Base-by-base conservation (phyloP, 2,113 vertebrate species). In the Carassius gibelio region DNA sequence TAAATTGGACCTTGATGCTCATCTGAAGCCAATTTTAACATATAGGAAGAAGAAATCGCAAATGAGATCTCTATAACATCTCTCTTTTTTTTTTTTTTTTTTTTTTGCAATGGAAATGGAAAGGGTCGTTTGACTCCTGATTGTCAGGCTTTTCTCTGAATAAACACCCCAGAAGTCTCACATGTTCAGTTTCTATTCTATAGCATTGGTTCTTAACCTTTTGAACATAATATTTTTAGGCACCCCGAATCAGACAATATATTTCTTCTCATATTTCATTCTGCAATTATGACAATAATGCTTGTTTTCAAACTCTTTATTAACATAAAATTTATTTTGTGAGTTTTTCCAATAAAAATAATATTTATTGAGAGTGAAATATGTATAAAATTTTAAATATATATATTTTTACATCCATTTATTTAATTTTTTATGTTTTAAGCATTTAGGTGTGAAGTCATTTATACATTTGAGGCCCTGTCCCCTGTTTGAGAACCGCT, bases 1-100 rank as follows among this genome's bases (percentile, higher is more conserved):
- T 38, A 14, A 48, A 75, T 21, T 62, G 62, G 26, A 34, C 69
- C 21, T 75, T 21, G 42, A 57, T 57, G 66, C 80, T 77, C 61
- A 72, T 62, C 11, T 59, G 26, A 36, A 38, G 17, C 52, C n/a
- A 7, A 21, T 59, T 78, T 78, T 15, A 36, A n/a, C 19, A 2
- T 75, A 75, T 50, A 75, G 72, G 11, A 48, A 15, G 21, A 42
- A 3, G 38, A 75, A 75, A 50, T 75, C 11, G 9, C n/a, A n/a
- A 48, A 48, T 74, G 34, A n/a, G 10, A 78, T 78, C 55, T 38
- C 52, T 79, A 9, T 62, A 23, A 79, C 10, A 38, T 79, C 76
- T 13, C 1, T 69, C 38, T 79, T 1, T 3, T 79, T 42, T 45
- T 3, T 45, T 1, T 0, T 1, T 3, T 79, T 42, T 45, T 3